Percentiles rank a stretch among this genome's conserved stretches.
These are phyloP conservation scores for Erannis defoliaria DNA, from an alignment of 2,888 invertebrate species.

Conservation along the genomic window DNA sequence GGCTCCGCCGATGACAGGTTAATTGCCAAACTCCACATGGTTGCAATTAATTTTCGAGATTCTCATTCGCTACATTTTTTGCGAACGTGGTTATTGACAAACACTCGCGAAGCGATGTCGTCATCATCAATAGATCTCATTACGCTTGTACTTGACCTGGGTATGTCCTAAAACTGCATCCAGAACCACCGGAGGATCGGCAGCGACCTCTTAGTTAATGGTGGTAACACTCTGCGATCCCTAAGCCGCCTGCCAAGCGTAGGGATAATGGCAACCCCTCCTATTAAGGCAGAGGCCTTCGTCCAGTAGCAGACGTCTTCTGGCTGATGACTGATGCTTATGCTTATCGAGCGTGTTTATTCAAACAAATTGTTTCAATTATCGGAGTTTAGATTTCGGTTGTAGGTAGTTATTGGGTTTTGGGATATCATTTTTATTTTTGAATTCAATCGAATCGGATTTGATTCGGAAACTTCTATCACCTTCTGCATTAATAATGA, in stretches of 20 bases:
- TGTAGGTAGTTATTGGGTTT: background rate
- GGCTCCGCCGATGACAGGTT: constrained; percentile 65
- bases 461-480: too few relatives aligned
- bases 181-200: too few relatives aligned
- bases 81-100: constrained; percentile 38
- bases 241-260: too few relatives aligned
- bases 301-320: too few relatives aligned
- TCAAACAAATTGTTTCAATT: constrained; percentile 14
- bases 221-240: too few relatives aligned
- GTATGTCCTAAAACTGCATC: background rate
- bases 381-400: background rate
- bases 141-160: constrained; percentile 2
- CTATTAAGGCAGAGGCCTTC: too few relatives aligned
- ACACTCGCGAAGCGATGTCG: constrained; percentile 30
- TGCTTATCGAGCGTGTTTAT: constrained; percentile 9
- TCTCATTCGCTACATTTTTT: constrained; percentile 49
- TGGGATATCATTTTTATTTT: background rate
- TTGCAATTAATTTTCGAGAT: constrained; percentile 51
- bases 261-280: too few relatives aligned
- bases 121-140: constrained; percentile 20
- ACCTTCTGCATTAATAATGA: too few relatives aligned
- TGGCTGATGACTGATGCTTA: too few relatives aligned
- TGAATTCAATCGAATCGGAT: too few relatives aligned
- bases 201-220: too few relatives aligned
- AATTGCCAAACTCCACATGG: constrained; percentile 53